These are phyloP conservation scores for Reinhardtius hippoglossoides DNA, from an alignment of 2,113 vertebrate species.

Conservation along the genomic window DNA sequence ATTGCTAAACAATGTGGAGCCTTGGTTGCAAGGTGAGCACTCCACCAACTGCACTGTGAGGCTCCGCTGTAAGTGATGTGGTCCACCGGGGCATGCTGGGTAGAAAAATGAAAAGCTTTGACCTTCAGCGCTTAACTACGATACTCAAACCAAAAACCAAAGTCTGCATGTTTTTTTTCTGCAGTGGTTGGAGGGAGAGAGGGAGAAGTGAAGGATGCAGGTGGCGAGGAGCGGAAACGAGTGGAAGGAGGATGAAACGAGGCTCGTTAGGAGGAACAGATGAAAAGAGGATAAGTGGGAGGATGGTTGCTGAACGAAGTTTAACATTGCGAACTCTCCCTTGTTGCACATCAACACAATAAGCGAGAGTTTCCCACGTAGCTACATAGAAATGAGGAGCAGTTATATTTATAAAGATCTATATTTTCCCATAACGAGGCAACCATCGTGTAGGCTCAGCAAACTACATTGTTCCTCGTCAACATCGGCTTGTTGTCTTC, in stretches of 20 bases:
- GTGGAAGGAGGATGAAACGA: background rate
- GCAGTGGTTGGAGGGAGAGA: too few species aligned
- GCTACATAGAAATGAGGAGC: background rate
- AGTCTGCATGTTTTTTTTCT: background rate
- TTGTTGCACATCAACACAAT: background rate
- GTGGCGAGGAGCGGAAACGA: background rate
- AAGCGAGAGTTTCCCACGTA: background rate
- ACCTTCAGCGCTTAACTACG: constrained; percentile 15
- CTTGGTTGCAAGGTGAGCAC: background rate
- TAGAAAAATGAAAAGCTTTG: constrained; percentile 23
- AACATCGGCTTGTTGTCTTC: background rate
- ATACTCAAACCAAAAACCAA: constrained; percentile 1
- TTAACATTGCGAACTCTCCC: background rate
- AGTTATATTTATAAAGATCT: background rate
- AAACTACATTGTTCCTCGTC: background rate
- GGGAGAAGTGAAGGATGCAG: background rate
- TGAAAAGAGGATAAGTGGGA: background rate
- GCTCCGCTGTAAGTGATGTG: background rate
- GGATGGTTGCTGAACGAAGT: background rate
- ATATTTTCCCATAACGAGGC: background rate
- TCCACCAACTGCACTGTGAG: background rate
- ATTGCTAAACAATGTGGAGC: background rate
- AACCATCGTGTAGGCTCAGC: background rate
- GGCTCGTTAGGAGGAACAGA: background rate
- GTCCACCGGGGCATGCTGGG: background rate